These are phyloP conservation scores for Netta rufina DNA, from an alignment of 2,797 vertebrate genomes.

Conservation along the genomic window DNA sequence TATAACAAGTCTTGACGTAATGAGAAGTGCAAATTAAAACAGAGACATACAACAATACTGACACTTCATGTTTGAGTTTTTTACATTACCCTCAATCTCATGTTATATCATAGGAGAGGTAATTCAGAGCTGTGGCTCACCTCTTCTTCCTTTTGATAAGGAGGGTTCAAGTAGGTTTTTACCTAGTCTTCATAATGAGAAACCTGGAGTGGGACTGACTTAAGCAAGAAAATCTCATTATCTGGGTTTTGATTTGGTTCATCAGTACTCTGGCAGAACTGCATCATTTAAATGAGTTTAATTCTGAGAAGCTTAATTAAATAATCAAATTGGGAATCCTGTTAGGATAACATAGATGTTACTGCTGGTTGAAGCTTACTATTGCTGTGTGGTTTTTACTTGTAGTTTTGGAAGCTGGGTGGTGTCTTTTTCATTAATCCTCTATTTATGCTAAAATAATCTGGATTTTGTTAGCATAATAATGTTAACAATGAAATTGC, in stretches of 20 bases:
- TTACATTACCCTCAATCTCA: accelerated
- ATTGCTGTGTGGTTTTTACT: not conserved
- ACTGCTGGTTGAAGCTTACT: not conserved
- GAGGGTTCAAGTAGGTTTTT: not conserved
- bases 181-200: not conserved
- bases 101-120: not conserved
- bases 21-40: not conserved
- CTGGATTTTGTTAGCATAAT: not conserved
- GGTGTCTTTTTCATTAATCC: not conserved
- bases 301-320: not conserved
- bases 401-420: not conserved
- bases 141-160: not conserved
- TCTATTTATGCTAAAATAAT: not conserved
- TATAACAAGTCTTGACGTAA: not conserved
- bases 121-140: not conserved
- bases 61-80: not conserved
- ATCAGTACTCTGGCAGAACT: not conserved
- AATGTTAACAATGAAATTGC: not conserved
- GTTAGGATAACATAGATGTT: not conserved
- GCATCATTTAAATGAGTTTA: not conserved
- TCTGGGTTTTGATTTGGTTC: not conserved
- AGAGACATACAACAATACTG: not conserved
- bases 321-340: not conserved
- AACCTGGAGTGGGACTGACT: not conserved
- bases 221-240: constrained; percentile 50